Percentiles rank a stretch among this genome's conserved stretches.
phyloP scores from a whole-genome alignment of 2,888 invertebrate species.

The Mycalesis mineus region DNA sequence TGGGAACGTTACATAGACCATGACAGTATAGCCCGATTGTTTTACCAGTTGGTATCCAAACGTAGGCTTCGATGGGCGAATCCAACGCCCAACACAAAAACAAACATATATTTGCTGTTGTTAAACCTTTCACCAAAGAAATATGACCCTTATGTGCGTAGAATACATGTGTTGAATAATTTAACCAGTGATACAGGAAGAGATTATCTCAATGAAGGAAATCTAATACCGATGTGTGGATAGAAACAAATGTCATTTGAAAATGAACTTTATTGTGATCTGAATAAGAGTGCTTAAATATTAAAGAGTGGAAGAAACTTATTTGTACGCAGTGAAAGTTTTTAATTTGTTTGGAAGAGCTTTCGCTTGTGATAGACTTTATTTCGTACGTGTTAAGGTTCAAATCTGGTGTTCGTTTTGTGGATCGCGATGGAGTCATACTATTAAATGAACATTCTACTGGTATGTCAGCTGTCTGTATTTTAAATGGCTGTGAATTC shows the following conservation, averaged over 20 bases:
- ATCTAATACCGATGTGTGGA: not conserved
- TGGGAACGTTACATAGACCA: slow-evolving; percentile 25
- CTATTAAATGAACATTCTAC: slow-evolving; percentile 16
- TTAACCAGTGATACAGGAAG: not conserved
- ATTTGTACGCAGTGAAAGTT: slow-evolving; percentile 23
- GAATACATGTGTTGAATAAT: slow-evolving; percentile 2
- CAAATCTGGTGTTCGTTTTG: not conserved
- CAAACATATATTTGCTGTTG: not conserved
- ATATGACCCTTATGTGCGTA: not conserved
- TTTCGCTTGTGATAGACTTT: slow-evolving; percentile 5
- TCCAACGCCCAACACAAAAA: not conserved
- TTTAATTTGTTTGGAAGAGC: slow-evolving; percentile 8
- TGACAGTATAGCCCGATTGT: slow-evolving; percentile 20
- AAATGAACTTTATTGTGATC: slow-evolving; percentile 4
- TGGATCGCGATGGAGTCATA: not conserved
- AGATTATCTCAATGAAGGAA: slow-evolving; percentile 1
- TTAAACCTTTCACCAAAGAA: not conserved
- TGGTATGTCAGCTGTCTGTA: slow-evolving; percentile 17
- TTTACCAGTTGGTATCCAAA: slow-evolving; percentile 21
- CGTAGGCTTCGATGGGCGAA: slow-evolving; percentile 23
- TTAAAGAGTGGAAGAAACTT: not conserved
- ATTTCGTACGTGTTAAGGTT: not conserved
- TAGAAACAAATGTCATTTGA: not conserved
- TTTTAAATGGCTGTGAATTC: slow-evolving; percentile 3
- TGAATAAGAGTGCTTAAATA: slow-evolving; percentile 2